Base-by-base conservation (phyloP, 2,113 vertebrate genomes). In the Grallaria varia region DNA sequence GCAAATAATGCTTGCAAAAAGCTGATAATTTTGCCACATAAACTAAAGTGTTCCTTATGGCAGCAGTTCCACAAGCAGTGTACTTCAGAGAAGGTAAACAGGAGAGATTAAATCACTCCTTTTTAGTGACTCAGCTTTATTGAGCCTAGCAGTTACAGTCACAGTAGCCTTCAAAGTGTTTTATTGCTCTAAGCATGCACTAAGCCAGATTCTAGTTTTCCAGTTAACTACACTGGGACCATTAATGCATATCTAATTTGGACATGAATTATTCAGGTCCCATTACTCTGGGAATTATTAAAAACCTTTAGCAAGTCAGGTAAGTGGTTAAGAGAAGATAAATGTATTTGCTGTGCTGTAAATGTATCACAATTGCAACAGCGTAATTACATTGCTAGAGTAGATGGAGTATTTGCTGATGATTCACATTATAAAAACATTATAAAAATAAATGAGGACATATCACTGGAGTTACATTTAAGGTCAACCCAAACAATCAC, bases 261-360 rank as follows among this genome's bases (percentile, higher is more conserved):
- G 45, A 84, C 74, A 95, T 95, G 96, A 96, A 97, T 96, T 95
- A 96, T 97, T 96, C 91, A 95, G 10, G 58, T 87, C 20, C 49
- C 77, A 76, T 96, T 84, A 93, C 66, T 83, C 37, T 90, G 39
- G 35, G 63, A 63, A 60, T 76, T 88, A 93, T 87, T 94, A 95
- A 94, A 96, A 96, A 80, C 30, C 75, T 80, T 86, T 90, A 67
- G 91, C 71, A 67, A 91, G 84, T 77, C 87, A 94, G 87, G 71
- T 91, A 90, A 91, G 55, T 55, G 71, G 78, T 55, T 89, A 95
- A 88, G 78, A 80, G 84, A 94, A 96, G 81, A 95, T 71, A 83
- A 96, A 96, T 69, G 47, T 64, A 59, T 91, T 94, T 87, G 67
- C 84, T 35, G 18, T 58, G 60, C 74, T 62, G 44, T 55, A 93